Evolutionary conservation across 2,888 invertebrate species (phyloP).

Genomic region (Drosophila cognata): DNA sequence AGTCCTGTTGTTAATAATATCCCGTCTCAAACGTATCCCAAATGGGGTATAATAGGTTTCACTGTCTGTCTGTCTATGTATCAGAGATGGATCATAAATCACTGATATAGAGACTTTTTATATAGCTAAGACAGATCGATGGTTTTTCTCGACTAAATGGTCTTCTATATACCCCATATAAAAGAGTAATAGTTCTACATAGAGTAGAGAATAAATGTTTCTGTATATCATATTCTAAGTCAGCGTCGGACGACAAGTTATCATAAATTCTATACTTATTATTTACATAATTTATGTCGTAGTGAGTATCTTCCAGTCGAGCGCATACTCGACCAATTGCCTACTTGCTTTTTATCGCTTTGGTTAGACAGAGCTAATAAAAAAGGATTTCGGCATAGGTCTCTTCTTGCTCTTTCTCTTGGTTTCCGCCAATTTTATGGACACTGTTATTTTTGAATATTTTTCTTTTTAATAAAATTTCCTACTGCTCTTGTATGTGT

Average conservation of each 20-base stretch:
- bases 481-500: slow-evolving; percentile 3
- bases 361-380: slow-evolving; percentile 62
- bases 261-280: background rate
- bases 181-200: background rate
- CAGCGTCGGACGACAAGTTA: background rate
- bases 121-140: background rate
- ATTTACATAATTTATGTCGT: background rate
- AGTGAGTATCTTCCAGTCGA: background rate
- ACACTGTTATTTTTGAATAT: slow-evolving; percentile 62
- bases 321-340: background rate
- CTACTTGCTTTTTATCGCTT: slow-evolving; percentile 38
- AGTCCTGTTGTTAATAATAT: slow-evolving; percentile 2
- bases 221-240: background rate
- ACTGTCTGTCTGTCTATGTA: background rate
- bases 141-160: background rate
- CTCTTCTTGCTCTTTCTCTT: slow-evolving; percentile 25
- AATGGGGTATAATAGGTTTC: background rate
- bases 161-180: background rate
- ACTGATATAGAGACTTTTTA: background rate
- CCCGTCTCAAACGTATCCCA: background rate
- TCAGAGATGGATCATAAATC: background rate
- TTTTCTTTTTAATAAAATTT: slow-evolving; percentile 39
- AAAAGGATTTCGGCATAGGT: slow-evolving; percentile 70
- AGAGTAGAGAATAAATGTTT: background rate
- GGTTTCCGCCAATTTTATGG: slow-evolving; percentile 73